These are phyloP conservation scores for Poecilia velifera DNA, from an alignment of 2,797 vertebrate genomes.

Conservation along the genomic window DNA sequence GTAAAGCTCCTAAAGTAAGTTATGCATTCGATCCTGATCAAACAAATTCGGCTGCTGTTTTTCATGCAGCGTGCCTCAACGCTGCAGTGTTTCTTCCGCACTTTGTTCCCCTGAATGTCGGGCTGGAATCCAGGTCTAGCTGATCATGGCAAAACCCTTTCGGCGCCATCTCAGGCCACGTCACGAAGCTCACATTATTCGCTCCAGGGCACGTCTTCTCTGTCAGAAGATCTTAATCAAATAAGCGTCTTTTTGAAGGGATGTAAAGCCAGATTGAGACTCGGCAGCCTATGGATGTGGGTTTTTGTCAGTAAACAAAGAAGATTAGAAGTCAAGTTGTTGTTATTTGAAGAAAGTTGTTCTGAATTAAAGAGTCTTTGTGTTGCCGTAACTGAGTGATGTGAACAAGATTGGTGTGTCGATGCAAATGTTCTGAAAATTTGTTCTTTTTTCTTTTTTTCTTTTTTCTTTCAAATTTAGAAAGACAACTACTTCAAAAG, in stretches of 20 bases:
- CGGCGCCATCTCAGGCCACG: neutral
- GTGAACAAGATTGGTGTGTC: neutral
- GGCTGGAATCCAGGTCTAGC: neutral
- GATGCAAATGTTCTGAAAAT: neutral
- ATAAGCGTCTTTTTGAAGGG: neutral
- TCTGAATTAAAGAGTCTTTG: conserved; percentile 1
- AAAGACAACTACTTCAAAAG: conserved; percentile 3
- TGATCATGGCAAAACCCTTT: neutral
- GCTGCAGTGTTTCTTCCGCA: neutral
- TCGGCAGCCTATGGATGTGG: neutral
- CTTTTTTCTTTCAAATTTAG: neutral
- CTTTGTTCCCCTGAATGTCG: neutral
- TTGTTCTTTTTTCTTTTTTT: neutral
- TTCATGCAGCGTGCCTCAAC: neutral
- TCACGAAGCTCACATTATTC: neutral
- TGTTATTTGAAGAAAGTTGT: conserved; percentile 19
- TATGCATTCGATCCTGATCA: neutral
- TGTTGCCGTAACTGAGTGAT: neutral
- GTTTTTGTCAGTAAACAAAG: conserved; percentile 10
- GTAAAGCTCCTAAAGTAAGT: neutral
- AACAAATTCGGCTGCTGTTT: neutral
- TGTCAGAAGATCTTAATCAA: neutral
- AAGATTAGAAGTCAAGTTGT: conserved; percentile 3
- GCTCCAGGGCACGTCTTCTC: neutral
- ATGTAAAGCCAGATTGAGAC: neutral